Percentiles rank a stretch among this genome's conserved stretches.
Evolutionary conservation across 2,888 invertebrate species (phyloP).

Genomic region (Polydrusus pterygomalis): DNA sequence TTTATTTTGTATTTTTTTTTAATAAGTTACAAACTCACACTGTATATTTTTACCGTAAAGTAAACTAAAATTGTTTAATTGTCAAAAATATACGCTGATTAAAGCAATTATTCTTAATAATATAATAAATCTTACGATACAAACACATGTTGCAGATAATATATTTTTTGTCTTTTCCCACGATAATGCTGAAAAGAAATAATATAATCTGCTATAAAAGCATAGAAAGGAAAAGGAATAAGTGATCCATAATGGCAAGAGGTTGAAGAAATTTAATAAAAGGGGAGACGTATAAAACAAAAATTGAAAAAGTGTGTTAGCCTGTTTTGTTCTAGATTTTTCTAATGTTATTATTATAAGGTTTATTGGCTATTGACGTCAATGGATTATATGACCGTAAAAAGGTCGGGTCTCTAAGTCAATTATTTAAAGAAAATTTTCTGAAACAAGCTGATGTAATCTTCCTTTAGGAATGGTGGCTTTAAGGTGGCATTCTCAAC

Average conservation of each 20-base stretch:
- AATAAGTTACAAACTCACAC: too few relatives aligned
- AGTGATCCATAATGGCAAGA: slow-evolving; percentile 12
- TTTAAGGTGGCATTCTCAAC: too few relatives aligned
- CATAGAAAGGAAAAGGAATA: not conserved
- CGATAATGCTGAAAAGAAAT: not conserved
- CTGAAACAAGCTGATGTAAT: not conserved
- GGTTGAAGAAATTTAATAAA: not conserved
- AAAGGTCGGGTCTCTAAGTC: slow-evolving; percentile 13
- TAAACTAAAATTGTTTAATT: too few relatives aligned
- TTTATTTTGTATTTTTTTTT: too few relatives aligned
- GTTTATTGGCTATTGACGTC: slow-evolving; percentile 10
- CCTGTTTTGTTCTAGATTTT: slow-evolving; percentile 2
- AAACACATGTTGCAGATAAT: not conserved
- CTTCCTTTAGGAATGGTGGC: not conserved
- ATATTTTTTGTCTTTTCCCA: not conserved
- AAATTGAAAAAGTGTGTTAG: slow-evolving; percentile 14
- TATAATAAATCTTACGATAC: not conserved
- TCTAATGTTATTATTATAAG: slow-evolving; percentile 12
- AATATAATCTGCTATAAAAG: not conserved
- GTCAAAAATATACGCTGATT: too few relatives aligned
- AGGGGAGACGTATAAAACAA: slow-evolving; percentile 12
- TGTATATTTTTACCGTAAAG: too few relatives aligned
- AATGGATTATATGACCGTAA: not conserved
- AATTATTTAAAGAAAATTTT: not conserved
- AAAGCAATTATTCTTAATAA: not conserved